These are phyloP conservation scores for Cyanocitta stelleri DNA, from an alignment of 2,113 vertebrate species.

Conservation along the genomic window DNA sequence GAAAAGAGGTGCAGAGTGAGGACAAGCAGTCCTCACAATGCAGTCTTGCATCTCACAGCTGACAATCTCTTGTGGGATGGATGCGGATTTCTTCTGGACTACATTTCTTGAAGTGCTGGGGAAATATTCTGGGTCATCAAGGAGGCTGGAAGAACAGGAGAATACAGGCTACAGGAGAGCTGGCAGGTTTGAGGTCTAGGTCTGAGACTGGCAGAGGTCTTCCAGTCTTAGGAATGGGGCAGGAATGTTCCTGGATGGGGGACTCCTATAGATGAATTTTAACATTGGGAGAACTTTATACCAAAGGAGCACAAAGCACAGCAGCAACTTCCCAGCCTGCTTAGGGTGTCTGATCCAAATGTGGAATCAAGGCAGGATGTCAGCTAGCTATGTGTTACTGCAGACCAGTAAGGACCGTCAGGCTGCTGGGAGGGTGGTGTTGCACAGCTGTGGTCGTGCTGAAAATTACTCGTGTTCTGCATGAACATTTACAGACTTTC, in stretches of 20 bases:
- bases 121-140: neutral
- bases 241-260: neutral
- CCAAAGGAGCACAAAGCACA: neutral
- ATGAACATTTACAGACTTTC: neutral
- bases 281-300: neutral
- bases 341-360: neutral
- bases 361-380: neutral
- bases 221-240: neutral
- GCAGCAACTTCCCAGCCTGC: neutral
- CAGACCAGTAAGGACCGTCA: neutral
- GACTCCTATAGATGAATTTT: neutral
- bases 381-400: neutral
- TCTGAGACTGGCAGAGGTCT: neutral
- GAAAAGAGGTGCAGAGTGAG: neutral
- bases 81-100: neutral
- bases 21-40: neutral
- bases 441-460: neutral
- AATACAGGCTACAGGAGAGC: neutral
- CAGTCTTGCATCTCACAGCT: accelerated
- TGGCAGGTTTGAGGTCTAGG: neutral
- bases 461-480: neutral
- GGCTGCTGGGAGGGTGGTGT: neutral
- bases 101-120: neutral
- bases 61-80: neutral
- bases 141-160: neutral